phyloP scores from a whole-genome alignment of 2,797 vertebrate genomes.

The Eidolon dupreanum region DNA sequence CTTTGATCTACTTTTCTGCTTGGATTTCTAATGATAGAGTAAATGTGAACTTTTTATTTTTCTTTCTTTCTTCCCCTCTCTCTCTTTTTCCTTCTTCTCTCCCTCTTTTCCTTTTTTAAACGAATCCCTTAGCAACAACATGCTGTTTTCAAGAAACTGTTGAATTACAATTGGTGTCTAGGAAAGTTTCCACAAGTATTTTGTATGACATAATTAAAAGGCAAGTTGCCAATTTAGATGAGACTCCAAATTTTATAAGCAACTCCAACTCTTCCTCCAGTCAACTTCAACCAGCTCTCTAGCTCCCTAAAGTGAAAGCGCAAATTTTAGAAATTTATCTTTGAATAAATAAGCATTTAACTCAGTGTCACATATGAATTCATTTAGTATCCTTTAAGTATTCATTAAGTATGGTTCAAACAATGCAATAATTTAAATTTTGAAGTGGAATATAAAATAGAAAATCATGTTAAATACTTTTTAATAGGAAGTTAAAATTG shows the following conservation, averaged over 20 bases:
- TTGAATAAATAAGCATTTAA: not conserved
- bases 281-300: not conserved
- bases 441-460: not conserved
- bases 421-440: not conserved
- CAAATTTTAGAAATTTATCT: not conserved
- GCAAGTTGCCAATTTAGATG: constrained; percentile 31
- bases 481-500: not conserved
- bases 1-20: not conserved
- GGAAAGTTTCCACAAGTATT: constrained; percentile 54
- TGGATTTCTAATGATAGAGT: not conserved
- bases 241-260: constrained; percentile 1
- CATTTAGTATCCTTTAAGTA: not conserved
- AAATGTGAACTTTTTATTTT: constrained; percentile 29
- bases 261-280: not conserved
- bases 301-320: not conserved
- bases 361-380: not conserved
- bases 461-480: not conserved
- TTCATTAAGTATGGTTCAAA: not conserved
- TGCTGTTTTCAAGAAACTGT: constrained; percentile 57
- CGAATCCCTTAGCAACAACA: constrained; percentile 47
- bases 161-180: constrained; percentile 57
- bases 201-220: constrained; percentile 46
- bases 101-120: constrained; percentile 13
- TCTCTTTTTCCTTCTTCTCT: not conserved
- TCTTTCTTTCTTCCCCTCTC: not conserved